Base-by-base conservation (phyloP, 2,797 vertebrate genomes). In the Gymnopithys bicolor region DNA sequence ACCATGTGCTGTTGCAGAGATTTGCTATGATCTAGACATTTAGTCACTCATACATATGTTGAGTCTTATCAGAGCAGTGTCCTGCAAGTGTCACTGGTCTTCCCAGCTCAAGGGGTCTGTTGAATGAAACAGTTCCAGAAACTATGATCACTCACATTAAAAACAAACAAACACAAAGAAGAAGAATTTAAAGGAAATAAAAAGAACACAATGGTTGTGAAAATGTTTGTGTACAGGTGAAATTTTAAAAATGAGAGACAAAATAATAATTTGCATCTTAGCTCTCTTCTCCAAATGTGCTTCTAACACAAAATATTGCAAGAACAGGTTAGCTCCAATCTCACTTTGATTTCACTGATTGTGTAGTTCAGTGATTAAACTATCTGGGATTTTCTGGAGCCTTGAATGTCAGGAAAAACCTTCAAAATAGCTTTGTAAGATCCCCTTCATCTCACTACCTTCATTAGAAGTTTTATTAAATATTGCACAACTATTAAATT, bases 11-110 rank as follows among this genome's bases (percentile, higher is more conserved):
- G 6, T 18, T 53, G 53, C 35, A 88, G 69, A 69, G 73, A 83
- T 85, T 76, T 77, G 23, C 9, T 55, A 0, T 30, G 13, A 11
- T 73, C 15, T 41, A 62, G 81, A 30, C 21, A 39, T 67, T 52
- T 58, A 66, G 68, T 70, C 53, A 48, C 25, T 82, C 37, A 22
- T 6, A 70, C 0, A 0, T 58, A 13, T 32, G 10, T 17, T 1
- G 1, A 6, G n/a, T 53, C 48, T 59, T 70, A 28, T 19, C 7
- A 5, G 9, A 79, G n/a, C 23, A 52, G 25, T 2, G 13, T 27
- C 69, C 39, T 87, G 28, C 11, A 35, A 48, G 13, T 24, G 33
- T 30, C 52, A 19, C 32, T 52, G 21, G 8, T 56, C 5, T 35
- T 19, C 37, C 56, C 60, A 82, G 35, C 12, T 56, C 32, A 33